phyloP scores from a whole-genome alignment of 2,888 invertebrate species.

The Drosophila percnosoma region DNA sequence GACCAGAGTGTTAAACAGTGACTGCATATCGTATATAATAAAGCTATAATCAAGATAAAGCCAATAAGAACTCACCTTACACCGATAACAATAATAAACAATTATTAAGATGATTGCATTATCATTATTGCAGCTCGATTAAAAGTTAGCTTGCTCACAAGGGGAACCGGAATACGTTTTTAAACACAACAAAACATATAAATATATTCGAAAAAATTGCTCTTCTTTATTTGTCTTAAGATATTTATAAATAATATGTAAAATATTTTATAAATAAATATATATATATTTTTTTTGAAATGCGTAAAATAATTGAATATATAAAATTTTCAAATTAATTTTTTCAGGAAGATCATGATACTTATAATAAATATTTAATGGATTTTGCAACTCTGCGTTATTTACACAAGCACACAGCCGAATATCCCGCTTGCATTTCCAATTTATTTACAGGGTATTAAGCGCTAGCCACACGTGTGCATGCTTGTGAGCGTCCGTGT shows the following conservation, averaged over 20 bases:
- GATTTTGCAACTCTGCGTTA: background rate
- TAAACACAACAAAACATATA: background rate
- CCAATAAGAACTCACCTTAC: constrained; percentile 25
- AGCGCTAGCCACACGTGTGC: constrained; percentile 40
- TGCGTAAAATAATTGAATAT: background rate
- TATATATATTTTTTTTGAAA: background rate
- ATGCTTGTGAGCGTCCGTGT: constrained; percentile 2
- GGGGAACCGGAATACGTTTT: background rate
- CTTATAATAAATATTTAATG: background rate
- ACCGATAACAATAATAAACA: constrained; percentile 18
- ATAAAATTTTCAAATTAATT: background rate
- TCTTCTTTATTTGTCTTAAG: background rate
- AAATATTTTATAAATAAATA: background rate
- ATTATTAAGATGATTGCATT: background rate
- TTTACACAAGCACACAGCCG: background rate
- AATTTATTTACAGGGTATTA: constrained; percentile 36
- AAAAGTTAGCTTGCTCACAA: constrained; percentile 3
- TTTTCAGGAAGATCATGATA: background rate
- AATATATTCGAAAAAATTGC: background rate
- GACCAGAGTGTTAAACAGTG: constrained; percentile 1
- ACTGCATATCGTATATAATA: constrained; percentile 21
- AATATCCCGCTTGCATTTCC: background rate
- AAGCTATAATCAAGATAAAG: constrained; percentile 52
- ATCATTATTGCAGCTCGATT: background rate
- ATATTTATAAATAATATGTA: background rate